Base-by-base conservation (phyloP, 2,113 vertebrate species). In the Cheirogaleus medius region DNA sequence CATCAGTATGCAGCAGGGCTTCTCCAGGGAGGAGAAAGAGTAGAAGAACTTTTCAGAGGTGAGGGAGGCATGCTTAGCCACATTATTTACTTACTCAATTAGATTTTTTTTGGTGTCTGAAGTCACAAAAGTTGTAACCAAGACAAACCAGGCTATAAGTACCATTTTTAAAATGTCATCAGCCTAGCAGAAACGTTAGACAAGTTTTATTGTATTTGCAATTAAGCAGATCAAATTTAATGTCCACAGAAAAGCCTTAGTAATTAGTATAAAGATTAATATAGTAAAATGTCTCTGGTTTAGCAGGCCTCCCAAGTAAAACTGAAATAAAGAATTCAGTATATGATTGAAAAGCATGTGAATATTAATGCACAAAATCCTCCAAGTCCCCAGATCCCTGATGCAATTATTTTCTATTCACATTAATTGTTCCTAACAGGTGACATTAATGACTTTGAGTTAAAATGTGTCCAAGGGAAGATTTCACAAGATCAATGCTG, bases 341-440 rank as follows among this genome's bases (percentile, higher is more conserved):
- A 96, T 99, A 98, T 99, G 98, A 99, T 99, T 92, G 71, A 99
- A 98, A 93, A 97, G 98, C 97, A 87, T 94, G 97, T 98, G 99
- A 99, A 99, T 99, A 99, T 98, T 99, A 99, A 99, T 99, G 98
- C 95, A 76, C 85, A 96, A 99, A 99, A 99, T 99, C 98, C 97
- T 99, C 98, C 73, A 96, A 98, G 98, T 99, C 99, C 99, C 99
- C 97, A 97, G 98, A 96, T 99, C 99, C 99, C 99, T 69, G 68
- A 99, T 99, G 99, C 99, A 99, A 99, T 99, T 99, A 99, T 99
- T 99, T 99, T 98, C 97, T 98, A 98, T 99, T 99, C 99, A 98
- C 98, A 99, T 99, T 99, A 98, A 98, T 99, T 99, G 98, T 99
- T 99, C 98, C 98, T 98, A 98, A 98, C 98, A 98, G 99, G 99